A percentile compares a stretch with the other conserved stretches of the same genome.
These are phyloP conservation scores for Leptopterna dolabrata DNA, from an alignment of 2,888 invertebrate genomes.

Conservation along the genomic window DNA sequence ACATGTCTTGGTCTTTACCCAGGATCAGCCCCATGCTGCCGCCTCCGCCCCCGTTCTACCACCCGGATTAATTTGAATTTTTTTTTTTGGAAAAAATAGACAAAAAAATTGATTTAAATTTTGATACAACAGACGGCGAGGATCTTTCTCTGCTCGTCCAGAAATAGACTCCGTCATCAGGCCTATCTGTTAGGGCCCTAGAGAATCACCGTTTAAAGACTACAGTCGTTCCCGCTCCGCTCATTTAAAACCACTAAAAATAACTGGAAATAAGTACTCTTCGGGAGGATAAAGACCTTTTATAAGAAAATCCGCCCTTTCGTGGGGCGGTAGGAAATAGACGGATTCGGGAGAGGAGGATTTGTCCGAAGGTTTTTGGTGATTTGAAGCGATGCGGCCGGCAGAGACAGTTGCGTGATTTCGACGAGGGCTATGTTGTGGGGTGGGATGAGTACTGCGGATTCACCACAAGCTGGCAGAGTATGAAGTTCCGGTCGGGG, in stretches of 20 bases:
- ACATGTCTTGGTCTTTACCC: conserved; percentile 12
- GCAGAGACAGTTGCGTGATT: background rate
- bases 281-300: background rate
- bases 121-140: background rate
- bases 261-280: background rate
- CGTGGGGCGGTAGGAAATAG: background rate
- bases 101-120: background rate
- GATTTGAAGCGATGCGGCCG: background rate
- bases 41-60: conserved; percentile 40
- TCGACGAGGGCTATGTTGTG: background rate
- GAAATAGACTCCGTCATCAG: conserved; percentile 44
- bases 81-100: background rate
- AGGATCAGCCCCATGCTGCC: conserved; percentile 20
- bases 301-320: background rate
- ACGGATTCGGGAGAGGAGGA: background rate
- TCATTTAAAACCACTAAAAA: conserved; percentile 29
- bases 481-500: conserved; percentile 44
- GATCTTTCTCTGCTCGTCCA: conserved; percentile 5
- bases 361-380: background rate
- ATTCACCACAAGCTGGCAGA: conserved; percentile 28
- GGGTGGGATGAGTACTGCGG: conserved; percentile 39
- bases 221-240: conserved; percentile 9
- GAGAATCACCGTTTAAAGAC: conserved; percentile 32
- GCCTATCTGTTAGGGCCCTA: conserved; percentile 26
- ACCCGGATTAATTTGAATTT: conserved; percentile 10